Evolutionary conservation across 2,113 vertebrate genomes (phyloP).

Genomic region (Oncorhynchus clarkii): DNA sequence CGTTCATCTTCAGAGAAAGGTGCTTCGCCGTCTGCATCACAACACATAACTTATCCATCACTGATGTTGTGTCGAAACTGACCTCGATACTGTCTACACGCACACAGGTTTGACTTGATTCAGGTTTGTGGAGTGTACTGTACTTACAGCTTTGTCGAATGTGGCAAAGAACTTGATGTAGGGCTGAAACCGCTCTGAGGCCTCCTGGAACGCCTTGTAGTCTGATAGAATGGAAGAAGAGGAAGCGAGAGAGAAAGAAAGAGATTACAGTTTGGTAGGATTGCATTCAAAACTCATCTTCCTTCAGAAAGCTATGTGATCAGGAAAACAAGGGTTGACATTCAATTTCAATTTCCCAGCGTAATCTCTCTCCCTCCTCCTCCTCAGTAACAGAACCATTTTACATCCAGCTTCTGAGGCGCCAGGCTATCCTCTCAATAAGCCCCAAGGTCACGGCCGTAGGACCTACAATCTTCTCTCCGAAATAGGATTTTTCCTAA

Average conservation of each 20-base stretch:
- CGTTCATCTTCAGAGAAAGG: slow-evolving; percentile 92
- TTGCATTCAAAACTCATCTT: slow-evolving; percentile 8
- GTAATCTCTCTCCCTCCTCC: slow-evolving; percentile 24
- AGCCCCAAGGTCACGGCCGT: slow-evolving; percentile 53
- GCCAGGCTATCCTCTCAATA: slow-evolving; percentile 23
- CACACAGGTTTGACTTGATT: background rate
- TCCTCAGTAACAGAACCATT: slow-evolving; percentile 26
- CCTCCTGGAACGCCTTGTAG: slow-evolving; percentile 91
- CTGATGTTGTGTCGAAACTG: background rate
- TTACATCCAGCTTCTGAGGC: slow-evolving; percentile 9
- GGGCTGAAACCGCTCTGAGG: slow-evolving; percentile 92
- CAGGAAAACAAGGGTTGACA: slow-evolving; percentile 4
- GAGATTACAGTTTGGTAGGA: background rate
- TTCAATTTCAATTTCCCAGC: slow-evolving; percentile 50
- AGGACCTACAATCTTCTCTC: slow-evolving; percentile 42
- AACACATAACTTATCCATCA: background rate
- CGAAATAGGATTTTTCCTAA: slow-evolving; percentile 50
- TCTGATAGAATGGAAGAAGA: slow-evolving; percentile 70
- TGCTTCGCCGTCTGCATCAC: slow-evolving; percentile 88
- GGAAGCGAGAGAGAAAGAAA: slow-evolving; percentile 21
- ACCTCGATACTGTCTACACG: background rate
- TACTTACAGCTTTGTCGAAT: slow-evolving; percentile 92
- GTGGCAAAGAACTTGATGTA: slow-evolving; percentile 96
- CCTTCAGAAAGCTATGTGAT: background rate
- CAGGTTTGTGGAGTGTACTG: background rate